Base-by-base conservation (phyloP, 2,888 invertebrate genomes). In the Lithosia quadra region DNA sequence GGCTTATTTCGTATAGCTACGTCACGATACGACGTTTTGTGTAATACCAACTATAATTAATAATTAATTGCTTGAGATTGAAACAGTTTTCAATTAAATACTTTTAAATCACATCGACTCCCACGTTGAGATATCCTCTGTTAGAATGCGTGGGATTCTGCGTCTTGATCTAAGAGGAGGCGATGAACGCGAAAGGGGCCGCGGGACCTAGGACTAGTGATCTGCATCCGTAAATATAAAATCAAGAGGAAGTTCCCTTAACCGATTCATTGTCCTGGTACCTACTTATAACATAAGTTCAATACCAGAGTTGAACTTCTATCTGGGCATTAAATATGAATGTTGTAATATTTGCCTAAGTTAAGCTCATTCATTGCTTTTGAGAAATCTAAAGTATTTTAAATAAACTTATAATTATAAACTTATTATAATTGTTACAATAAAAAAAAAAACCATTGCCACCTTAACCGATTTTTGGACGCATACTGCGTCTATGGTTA, bases 31-130 rank as follows among this genome's bases (percentile, higher is more conserved):
- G 49, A 49, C 49, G n/a, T 49, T 49, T 49, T 49, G 49, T 49
- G 49, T 49, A 49, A 49, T 49, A 49, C 49, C 49, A 49, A 49
- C 49, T 49, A 49, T n/a, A 49, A 49, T 49, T 49, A 49, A 49
- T 49, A 2, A 49, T 49, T 49, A 49, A 56, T 33, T 34, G 59
- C 28, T n/a, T 59, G 33, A 18, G 59, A 59, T 49, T 49, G 18
- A 18, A 49, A 49, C n/a, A 49, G 8, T 49, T 49, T 49, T 49
- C 18, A 49, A 9, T n/a, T 49, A 49, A 49, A 49, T 49, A n/a
- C 4, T 49, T 49, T 18, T 49, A n/a, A 49, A 49, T 49, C n/a
- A 49, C 49, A 49, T n/a, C 18, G 9, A n/a, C 49, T 49, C 49
- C 49, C 49, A 49, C 49, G n/a, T 49, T 49, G n/a, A 9, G 49